Base-by-base conservation (phyloP, 1,140 invertebrate species). In the Cheumatopsyche charites region DNA sequence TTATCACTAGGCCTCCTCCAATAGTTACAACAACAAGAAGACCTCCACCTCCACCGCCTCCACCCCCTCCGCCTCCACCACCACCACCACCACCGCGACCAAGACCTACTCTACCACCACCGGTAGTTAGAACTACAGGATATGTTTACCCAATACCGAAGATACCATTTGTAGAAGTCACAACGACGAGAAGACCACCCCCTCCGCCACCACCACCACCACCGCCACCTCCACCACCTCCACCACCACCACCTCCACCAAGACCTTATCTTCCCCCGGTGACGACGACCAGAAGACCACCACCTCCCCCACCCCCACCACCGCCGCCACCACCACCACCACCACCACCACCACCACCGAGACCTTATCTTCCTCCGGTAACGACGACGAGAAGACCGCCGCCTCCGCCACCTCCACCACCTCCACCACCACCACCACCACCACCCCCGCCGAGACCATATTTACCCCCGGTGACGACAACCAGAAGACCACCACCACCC, bases 371-470 rank as follows among this genome's bases (percentile, higher is more conserved):
- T 36, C 47, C 47, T 13, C 47, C 47, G 3, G 6, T 13, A 52
- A 15, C 6, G 3, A 52, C 47, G 3, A 45, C 43, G 19, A 25
- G 52, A 49, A 41, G 4, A 65, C 29, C 29, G 13, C 43, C 43
- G 12, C 6, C 45, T 13, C 49, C 62, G 21, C 36, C 36, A n/a
- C 43, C 49, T 49, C 47, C 47, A 6, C 42, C 36, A 3, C 47
- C 55, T 15, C 63, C 72, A 23, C 58, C 72, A 26, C 67, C 72
- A 62, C 67, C 67, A 58, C 72, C 61, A 26, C 71, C 49, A 43
- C 75, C 47, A 62, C 76, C 66, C 21, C 72, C 58, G 49, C 73
- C 71, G 43, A 45, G 70, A n/a, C 78, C 75, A 11, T 74, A 70
- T 43, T 73, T 74, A 21, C 70, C 63, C 5, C 17, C 21, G 11